Evolutionary conservation across 2,888 invertebrate genomes (phyloP).

Genomic region (Iselma pallidipennis): DNA sequence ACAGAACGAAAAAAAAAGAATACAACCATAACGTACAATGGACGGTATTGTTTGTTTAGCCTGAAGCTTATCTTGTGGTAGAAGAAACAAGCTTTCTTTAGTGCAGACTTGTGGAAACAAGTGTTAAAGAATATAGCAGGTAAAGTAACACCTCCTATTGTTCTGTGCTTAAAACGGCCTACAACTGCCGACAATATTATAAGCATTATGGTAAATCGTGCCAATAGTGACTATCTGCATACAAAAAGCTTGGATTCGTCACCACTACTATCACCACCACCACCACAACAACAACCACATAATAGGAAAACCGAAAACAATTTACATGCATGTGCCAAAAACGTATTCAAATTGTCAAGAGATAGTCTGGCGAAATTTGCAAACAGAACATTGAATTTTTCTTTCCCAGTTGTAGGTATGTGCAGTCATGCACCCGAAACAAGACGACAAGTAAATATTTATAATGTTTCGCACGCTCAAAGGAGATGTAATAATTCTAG

Average conservation of each 20-base stretch:
- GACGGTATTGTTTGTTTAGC: slow-evolving; percentile 20
- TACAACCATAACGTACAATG: slow-evolving; percentile 16
- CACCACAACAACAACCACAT: slow-evolving; percentile 14
- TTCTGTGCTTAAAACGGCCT: slow-evolving; percentile 39
- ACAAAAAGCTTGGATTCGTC: slow-evolving; percentile 36
- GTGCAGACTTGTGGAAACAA: slow-evolving; percentile 29
- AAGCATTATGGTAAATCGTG: slow-evolving; percentile 48
- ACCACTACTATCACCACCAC: not conserved
- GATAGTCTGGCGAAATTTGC: slow-evolving; percentile 21
- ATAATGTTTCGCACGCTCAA: slow-evolving; percentile 5
- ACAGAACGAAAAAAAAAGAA: not conserved
- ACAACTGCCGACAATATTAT: slow-evolving; percentile 45
- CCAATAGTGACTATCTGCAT: slow-evolving; percentile 46
- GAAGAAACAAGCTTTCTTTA: slow-evolving; percentile 12
- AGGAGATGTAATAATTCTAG: slow-evolving; percentile 10
- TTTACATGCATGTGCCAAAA: slow-evolving; percentile 52
- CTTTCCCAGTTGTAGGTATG: not conserved
- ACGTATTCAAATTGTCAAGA: slow-evolving; percentile 47
- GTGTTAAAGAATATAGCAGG: slow-evolving; percentile 34
- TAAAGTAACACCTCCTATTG: slow-evolving; percentile 49
- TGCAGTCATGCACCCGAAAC: not conserved
- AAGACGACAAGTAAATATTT: not conserved
- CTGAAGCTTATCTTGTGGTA: slow-evolving; percentile 10
- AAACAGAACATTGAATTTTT: slow-evolving; percentile 8
- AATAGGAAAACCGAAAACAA: slow-evolving; percentile 33